Conservation (phyloP, 2,113 vertebrate species). For the Psettodes erumei region DNA sequence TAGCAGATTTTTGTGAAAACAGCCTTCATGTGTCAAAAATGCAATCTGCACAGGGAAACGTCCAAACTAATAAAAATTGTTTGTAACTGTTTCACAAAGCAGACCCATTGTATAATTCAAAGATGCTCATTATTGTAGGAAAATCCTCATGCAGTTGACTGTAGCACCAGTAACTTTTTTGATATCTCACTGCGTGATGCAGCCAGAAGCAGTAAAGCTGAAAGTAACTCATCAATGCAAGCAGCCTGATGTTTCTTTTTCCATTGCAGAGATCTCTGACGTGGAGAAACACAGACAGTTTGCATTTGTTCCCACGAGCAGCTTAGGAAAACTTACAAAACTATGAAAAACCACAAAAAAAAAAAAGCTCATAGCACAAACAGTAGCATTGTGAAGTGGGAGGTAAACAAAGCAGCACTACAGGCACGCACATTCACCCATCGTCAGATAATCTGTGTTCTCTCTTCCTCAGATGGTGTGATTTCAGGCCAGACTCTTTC, state of each 20-base stretch:
- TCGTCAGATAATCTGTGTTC: background rate
- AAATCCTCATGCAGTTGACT: background rate
- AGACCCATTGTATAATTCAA: background rate
- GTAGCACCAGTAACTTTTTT: background rate
- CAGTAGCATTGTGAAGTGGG: slow-evolving; percentile 13
- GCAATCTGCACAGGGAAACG: too few species aligned
- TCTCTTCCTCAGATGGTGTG: background rate
- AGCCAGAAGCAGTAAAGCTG: slow-evolving; percentile 10
- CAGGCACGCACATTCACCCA: background rate
- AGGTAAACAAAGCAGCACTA: background rate
- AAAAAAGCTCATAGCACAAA: background rate
- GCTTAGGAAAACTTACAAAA: slow-evolving; percentile 30
- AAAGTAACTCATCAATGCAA: background rate
- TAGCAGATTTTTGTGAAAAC: too few species aligned
- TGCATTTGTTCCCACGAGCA: slow-evolving; percentile 25
- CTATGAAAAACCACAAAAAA: too few species aligned
- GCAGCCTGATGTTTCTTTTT: slow-evolving; percentile 27
- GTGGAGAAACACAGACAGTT: slow-evolving; percentile 11
- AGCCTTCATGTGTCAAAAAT: too few species aligned
- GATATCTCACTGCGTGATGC: background rate
- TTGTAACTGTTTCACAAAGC: background rate
- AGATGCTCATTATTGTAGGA: background rate
- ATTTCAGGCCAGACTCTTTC: slow-evolving; percentile 11
- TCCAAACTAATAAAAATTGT: too few species aligned
- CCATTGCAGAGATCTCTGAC: slow-evolving; percentile 22